These are phyloP conservation scores for Sus cebifrons DNA, from an alignment of 2,797 vertebrate species.

Conservation along the genomic window DNA sequence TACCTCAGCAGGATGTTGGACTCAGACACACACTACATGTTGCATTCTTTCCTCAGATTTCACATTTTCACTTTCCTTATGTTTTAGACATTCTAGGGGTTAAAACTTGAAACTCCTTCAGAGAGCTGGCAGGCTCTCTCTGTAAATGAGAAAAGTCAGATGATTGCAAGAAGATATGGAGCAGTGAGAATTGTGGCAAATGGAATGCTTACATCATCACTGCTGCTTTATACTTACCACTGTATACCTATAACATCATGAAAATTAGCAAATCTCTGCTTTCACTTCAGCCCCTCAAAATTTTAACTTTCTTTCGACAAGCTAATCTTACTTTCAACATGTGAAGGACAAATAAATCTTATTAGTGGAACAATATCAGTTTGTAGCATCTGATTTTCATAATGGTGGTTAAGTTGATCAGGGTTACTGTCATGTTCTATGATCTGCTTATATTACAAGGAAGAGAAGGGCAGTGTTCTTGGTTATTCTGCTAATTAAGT, in stretches of 20 bases:
- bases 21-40: background rate
- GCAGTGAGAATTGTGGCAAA: no score
- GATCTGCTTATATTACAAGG: background rate
- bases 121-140: background rate
- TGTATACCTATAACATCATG: background rate
- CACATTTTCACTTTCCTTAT: background rate
- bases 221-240: background rate
- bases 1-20: background rate
- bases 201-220: background rate
- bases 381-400: background rate
- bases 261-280: background rate
- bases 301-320: background rate
- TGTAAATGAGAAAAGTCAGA: background rate
- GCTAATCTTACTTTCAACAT: background rate
- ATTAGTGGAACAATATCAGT: background rate
- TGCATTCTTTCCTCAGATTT: background rate
- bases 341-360: background rate
- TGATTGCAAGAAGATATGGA: background rate
- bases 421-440: background rate
- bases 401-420: background rate
- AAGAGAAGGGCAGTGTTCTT: background rate
- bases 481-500: background rate
- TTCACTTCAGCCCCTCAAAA: background rate
- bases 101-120: background rate
- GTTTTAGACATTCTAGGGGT: background rate